Percentiles rank a stretch among this genome's conserved stretches.
Conservation (phyloP, 2,888 invertebrate genomes). For the Morinoia aosen region DNA sequence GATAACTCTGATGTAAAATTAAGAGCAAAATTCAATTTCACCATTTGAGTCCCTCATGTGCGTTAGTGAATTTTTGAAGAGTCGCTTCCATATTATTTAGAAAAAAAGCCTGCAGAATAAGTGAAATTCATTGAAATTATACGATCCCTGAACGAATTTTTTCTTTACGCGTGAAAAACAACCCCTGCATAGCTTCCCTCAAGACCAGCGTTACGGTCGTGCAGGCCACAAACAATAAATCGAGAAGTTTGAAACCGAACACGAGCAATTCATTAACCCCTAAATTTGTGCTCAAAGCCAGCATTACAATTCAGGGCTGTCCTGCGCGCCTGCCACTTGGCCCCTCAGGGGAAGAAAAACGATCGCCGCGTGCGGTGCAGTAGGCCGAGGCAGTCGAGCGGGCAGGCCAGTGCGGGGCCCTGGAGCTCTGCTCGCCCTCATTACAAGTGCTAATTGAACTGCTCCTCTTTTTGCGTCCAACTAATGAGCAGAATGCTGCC, state of each 20-base stretch:
- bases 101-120: neutral
- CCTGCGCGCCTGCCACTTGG: neutral
- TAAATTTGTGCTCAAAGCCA: neutral
- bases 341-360: neutral
- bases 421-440: neutral
- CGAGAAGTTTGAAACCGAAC: neutral
- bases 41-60: too few relatives aligned
- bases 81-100: neutral
- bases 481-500: slow-evolving; percentile 39
- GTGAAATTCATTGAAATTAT: neutral
- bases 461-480: slow-evolving; percentile 22
- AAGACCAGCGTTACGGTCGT: neutral
- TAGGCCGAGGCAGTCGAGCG: neutral
- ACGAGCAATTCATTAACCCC: neutral
- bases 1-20: neutral
- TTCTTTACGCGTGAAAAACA: neutral
- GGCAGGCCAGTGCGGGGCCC: neutral
- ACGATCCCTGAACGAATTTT: neutral
- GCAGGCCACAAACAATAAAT: neutral
- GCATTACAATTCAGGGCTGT: neutral
- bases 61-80: neutral
- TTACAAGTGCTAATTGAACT: slow-evolving; percentile 50
- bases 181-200: too few relatives aligned
- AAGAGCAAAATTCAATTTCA: too few relatives aligned
- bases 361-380: neutral